Conservation (phyloP, 2,113 vertebrate species). For the Acinonyx jubatus region DNA sequence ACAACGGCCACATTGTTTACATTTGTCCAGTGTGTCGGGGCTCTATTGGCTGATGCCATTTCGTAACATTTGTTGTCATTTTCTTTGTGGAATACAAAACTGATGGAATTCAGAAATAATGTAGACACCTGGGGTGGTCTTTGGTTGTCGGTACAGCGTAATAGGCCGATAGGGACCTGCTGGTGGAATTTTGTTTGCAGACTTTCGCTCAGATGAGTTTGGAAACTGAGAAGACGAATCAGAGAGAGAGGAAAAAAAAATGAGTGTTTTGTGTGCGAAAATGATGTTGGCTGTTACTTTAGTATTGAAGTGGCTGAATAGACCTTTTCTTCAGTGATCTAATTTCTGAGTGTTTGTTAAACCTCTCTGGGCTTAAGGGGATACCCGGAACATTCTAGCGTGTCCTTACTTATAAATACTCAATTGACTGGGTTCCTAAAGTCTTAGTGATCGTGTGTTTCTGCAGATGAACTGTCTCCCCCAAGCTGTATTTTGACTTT, state of each 20-base stretch:
- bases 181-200: not conserved
- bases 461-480: not conserved
- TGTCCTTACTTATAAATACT: not conserved
- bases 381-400: not conserved
- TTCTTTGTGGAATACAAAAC: not conserved
- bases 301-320: not conserved
- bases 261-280: not conserved
- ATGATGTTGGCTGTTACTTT: not conserved
- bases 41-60: not conserved
- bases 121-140: not conserved
- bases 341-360: not conserved
- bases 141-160: not conserved
- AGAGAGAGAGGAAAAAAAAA: not conserved
- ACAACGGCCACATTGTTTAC: not conserved
- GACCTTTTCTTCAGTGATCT: not conserved
- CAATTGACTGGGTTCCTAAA: not conserved
- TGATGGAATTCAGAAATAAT: not conserved
- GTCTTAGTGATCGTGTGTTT: not conserved
- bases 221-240: not conserved
- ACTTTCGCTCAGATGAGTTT: not conserved
- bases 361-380: not conserved
- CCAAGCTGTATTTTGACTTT: not conserved
- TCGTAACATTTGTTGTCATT: not conserved
- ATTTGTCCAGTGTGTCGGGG: not conserved
- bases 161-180: not conserved